Percentiles rank a stretch among this genome's conserved stretches.
Conservation (phyloP, 2,113 vertebrate genomes). For the Odontophorus gujanensis region DNA sequence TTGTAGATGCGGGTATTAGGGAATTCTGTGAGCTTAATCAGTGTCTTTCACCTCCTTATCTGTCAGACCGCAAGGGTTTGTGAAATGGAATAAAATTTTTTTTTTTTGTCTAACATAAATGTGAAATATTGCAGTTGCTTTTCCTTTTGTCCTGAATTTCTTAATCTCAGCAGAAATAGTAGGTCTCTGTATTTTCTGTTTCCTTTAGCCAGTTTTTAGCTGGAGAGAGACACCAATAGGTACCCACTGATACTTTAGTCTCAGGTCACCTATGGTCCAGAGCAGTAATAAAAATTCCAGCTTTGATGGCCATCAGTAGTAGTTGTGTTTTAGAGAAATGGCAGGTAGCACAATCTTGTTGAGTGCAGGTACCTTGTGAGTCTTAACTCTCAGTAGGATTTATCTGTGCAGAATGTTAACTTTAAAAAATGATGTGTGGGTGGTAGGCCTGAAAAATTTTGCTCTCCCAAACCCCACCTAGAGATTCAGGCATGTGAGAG, state of each 20-base stretch:
- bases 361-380: background rate
- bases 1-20: background rate
- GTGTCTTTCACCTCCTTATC: background rate
- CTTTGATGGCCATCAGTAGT: background rate
- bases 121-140: background rate
- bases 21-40: background rate
- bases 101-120: background rate
- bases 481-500: too few relatives aligned
- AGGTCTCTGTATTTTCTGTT: background rate
- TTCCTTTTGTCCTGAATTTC: background rate
- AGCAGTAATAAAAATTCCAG: background rate
- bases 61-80: background rate
- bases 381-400: background rate
- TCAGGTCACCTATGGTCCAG: background rate
- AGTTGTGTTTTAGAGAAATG: background rate
- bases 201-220: background rate
- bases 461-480: too few relatives aligned
- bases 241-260: background rate
- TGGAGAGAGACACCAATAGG: background rate
- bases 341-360: background rate
- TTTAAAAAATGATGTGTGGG: too few relatives aligned
- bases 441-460: too few relatives aligned
- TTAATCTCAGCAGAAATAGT: background rate
- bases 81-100: background rate
- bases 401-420: background rate